Base-by-base conservation (phyloP, 2,888 invertebrate species). In the Taenaris catops region DNA sequence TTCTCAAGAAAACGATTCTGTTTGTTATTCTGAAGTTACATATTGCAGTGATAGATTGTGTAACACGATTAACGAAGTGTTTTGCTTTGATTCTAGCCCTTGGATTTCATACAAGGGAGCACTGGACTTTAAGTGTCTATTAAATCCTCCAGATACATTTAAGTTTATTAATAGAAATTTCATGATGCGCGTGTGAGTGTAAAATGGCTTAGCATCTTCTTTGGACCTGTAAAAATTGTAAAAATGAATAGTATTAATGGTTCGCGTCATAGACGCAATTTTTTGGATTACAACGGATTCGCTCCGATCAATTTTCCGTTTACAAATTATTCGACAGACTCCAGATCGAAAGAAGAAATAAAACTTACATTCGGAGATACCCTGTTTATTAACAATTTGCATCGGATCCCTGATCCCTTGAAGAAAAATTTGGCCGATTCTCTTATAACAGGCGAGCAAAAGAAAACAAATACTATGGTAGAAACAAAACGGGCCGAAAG, bases 381-480 rank as follows among this genome's bases (percentile, higher is more conserved):
- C 3, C 41, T 70, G 33, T 60, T 73, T 34, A 44, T 78, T 8
- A 65, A 69, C 38, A 75, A 67, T 33, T 46, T 80, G 1, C 72
- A 73, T 41, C 43, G 70, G 1, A 63, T 79, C 32, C 70, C 78
- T 0, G 78, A 81, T 49, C 72, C 78, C 1, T 40, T 84, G 33
- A 69, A 67, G 52, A 83, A 80, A 51, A 80, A 81, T 54, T 55
- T 84, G 25, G 84, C 79, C 1, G 84, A 84, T 34, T 63, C 73
- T 0, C 56, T 79, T 5, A 64, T 68, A 18, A 62, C 58, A 39
- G 49, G 45, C 37, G 51, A 45, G 29, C 46, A 39, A 25, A 48
- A 42, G 34, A 47, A 41, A 10, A 47, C 43, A 38, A 29, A 40
- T 11, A 42, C 44, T 18, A 44, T 31, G 38, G 47, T 41, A 26